Evolutionary conservation across 2,888 invertebrate species (phyloP), one percentile per base, ranked within the genome.

Genomic region (Ecdyonurus torrentis): DNA sequence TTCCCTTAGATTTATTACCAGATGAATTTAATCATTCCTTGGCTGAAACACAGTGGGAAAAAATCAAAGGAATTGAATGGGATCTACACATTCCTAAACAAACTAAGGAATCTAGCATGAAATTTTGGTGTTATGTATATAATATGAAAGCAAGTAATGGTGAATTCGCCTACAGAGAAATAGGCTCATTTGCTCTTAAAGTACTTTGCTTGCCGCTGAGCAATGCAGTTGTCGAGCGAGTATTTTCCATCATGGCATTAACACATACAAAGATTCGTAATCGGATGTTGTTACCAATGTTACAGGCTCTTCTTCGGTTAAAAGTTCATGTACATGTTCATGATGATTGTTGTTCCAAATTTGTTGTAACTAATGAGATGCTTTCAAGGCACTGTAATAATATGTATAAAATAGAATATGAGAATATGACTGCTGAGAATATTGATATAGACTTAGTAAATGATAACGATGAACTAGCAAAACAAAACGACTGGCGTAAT

Each of bases 221-320:
- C 61, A 69, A 69, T 61, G 68, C 67, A 1, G 64, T 67, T 10
- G 68, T 67, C 5, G 68, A 69, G 53, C 52, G 66, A 53, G 67
- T 68, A n/a, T 68, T 68, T 25, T 67, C 64, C 1, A 25, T 69
- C 1, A 66, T 66, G 66, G 61, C 65, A 23, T 61, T 37, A 5
- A 63, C 66, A 2, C 67, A 67, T 53, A 68, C 66, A 1, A 64
- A 63, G 25, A 58, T 25, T n/a, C 64, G 67, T 1, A 68, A 69
- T 62, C 64, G 64, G 59, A 65, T 68, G 66, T 61, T 62, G 23
- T 62, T 67, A 22, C 15, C 22, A 22, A 66, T 66, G 65, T 63
- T 67, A 23, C 66, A 66, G 7, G 67, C 68, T 15, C 59, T 67
- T 18, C 60, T 69, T 23, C 61, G 68, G 10, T 66, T 66, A 18